Evolutionary conservation across 53 echinoderm and acorn worm genomes (phyloP), one percentile per base, ranked within the genome.

Genomic region (Hippasteria phrygiana): DNA sequence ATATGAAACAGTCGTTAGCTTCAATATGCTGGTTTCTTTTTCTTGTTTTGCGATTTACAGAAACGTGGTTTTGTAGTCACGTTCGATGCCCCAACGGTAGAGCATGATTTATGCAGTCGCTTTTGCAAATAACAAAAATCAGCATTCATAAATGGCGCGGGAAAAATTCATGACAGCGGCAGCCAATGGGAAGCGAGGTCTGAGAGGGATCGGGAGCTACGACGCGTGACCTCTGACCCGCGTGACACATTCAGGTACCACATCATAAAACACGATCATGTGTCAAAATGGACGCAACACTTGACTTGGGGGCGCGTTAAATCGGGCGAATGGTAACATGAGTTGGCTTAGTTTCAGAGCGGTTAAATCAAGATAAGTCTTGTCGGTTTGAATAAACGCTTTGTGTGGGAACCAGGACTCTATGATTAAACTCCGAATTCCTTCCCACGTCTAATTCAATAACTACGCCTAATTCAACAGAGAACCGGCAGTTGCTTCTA

Each of bases 211-310:
- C 73, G 73, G 43, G 5, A 18, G 73, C 43, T 42, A 22, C 43
- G 3, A 16, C 10, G 20, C 73, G 73, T 73, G 73, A 73, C 73
- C 40, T 73, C 18, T 73, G 73, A 73, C 73, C 40, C 43, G 43
- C 73, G 26, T 41, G 43, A 43, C 73, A 73, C 42, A 73, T 73
- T 73, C 73, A 41, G 43, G 7, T 40, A 3, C 40, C 28, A 35
- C 73, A 22, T 26, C 73, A 73, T 73, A 42, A 73, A 73, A 42
- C 26, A 73, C 42, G 41, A 18, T 41, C 73, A 16, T 73, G 20
- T 59, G 59, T 24, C 26, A 59, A 45, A 24, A 59, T 45, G 26
- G 8, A 8, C 7, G 22, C 7, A 59, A 59, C 59, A 59, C 8
- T n/a, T 59, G n/a, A 59, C 59, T 59, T 17, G 7, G 59, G 59